These are phyloP conservation scores for Halictus rubicundus DNA, from an alignment of 1,140 invertebrate genomes.

Conservation along the genomic window DNA sequence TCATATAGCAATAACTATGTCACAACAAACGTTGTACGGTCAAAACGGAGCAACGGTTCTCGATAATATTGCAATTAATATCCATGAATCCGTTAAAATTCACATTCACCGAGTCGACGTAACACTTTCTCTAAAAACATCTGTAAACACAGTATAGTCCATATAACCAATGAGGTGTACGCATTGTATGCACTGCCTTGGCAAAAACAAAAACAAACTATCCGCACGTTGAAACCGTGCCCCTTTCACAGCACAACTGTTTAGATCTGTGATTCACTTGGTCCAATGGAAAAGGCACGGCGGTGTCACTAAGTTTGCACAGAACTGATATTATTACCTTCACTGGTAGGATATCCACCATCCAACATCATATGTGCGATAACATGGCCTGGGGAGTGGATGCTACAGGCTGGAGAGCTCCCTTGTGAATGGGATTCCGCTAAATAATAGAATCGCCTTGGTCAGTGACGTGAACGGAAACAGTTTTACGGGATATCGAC, in stretches of 20 bases:
- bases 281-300: neutral
- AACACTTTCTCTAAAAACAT: neutral
- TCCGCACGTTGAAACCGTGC: neutral
- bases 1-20: neutral
- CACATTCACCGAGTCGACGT: neutral
- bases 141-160: no score
- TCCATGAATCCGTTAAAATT: neutral
- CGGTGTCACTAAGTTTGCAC: neutral
- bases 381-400: conserved; percentile 44
- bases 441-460: conserved; percentile 41
- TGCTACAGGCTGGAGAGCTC: conserved; percentile 33
- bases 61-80: neutral
- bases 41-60: neutral
- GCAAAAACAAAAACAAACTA: neutral
- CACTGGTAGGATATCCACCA: conserved; percentile 41
- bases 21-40: conserved; percentile 8
- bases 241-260: neutral
- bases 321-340: conserved; percentile 55
- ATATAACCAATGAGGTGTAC: neutral
- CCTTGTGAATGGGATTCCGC: conserved; percentile 33
- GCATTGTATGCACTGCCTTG: neutral
- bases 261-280: neutral
- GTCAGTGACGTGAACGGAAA: conserved; percentile 7
- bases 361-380: conserved; percentile 61
- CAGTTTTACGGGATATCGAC: neutral